Conservation (phyloP, 2,888 invertebrate genomes). For the Nowickia ferox region DNA sequence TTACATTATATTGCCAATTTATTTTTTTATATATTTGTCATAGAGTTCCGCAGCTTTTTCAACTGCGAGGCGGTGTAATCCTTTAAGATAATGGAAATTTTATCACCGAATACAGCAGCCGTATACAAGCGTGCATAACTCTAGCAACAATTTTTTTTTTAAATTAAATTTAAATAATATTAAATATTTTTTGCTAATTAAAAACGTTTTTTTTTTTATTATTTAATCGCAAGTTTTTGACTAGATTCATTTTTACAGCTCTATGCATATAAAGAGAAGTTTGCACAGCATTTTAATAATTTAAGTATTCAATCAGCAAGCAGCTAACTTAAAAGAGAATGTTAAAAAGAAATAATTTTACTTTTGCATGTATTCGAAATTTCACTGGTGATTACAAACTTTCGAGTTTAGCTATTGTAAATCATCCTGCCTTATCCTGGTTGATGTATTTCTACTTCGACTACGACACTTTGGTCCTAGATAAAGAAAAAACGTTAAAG, state of each 20-base stretch:
- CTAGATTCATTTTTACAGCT: conserved; percentile 6
- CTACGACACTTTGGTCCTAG: no score
- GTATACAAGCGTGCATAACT: not conserved
- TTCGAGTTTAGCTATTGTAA: no score
- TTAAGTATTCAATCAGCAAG: not conserved
- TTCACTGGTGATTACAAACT: no score
- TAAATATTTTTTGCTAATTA: conserved; percentile 47
- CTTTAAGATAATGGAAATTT: no score
- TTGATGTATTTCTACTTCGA: no score
- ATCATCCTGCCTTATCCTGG: no score
- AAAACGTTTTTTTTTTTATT: conserved; percentile 25
- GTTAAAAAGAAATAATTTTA: no score
- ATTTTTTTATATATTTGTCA: conserved; percentile 22
- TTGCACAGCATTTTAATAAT: not conserved
- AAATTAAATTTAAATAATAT: conserved; percentile 4
- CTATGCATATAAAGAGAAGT: not conserved
- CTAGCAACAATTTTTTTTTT: not conserved
- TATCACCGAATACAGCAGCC: no score
- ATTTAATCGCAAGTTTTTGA: conserved; percentile 1
- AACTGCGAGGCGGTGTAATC: no score
- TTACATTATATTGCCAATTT: conserved; percentile 68
- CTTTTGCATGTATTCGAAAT: no score
- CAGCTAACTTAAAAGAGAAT: not conserved
- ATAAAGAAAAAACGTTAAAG: no score
- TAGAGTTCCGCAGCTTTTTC: not conserved